Base-by-base conservation (phyloP, 2,888 invertebrate species). In the Acleris literana region DNA sequence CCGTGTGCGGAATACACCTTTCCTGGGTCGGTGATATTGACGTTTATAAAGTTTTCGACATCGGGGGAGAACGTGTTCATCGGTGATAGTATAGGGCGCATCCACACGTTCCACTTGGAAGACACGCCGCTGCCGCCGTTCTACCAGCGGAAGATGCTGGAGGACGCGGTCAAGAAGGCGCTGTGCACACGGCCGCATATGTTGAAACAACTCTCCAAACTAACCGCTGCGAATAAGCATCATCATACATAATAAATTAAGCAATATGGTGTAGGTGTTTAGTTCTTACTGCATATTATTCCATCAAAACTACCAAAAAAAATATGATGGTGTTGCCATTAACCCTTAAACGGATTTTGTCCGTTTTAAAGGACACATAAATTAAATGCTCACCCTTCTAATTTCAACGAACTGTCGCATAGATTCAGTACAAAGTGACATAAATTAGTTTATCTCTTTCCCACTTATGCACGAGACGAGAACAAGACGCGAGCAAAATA, bases 121-220 rank as follows among this genome's bases (percentile, higher is more conserved):
- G 95, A 96, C 72, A 96, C 97, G 92, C 96, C 97, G 0, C 95
- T 96, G 74, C 93, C 95, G 0, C 94, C 96, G 0, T 95, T 93
- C 79, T 95, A 95, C 74, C 96, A 96, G 78, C 93, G 92, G 59
- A 91, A 94, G 63, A 88, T 95, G 75, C 87, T 97, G 3, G 93
- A 94, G 39, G 93, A 94, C 3, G 94, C 95, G 0, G 92, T 97
- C 9, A 93, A 93, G 72, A 94, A 93, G 68, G 93, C 94, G 1
- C 82, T 97, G 33, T 90, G 94, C 39, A 94, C 95, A 2, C 93
- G 95, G 69, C 95, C 95, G 0, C 91, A 93, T 7, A 75, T 96
- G 52, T 76, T 95, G 17, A 91, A 93, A 61, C 94, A 94, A 75
- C 84, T 96, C 1, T 93, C 93, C 64, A 95, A 95, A 74, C 75